A percentile compares a stretch with the other conserved stretches of the same genome.
Conservation (phyloP, 2,797 vertebrate genomes). For the Passerculus sandwichensis region DNA sequence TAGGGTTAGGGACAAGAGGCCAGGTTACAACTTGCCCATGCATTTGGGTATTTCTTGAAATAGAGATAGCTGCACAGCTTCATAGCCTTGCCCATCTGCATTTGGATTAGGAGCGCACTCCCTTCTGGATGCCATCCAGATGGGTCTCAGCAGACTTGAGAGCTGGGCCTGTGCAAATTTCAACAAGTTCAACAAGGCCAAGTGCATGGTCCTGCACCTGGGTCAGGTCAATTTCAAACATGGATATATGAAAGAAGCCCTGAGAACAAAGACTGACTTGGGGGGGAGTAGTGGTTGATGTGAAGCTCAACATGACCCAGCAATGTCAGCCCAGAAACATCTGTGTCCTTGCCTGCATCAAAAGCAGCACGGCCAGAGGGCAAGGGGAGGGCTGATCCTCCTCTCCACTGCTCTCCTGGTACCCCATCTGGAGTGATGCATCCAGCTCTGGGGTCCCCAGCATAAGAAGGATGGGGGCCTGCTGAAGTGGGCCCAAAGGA, state of each 20-base stretch:
- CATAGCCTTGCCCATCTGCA: neutral
- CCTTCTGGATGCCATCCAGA: neutral
- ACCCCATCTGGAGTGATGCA: neutral
- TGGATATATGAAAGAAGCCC: neutral
- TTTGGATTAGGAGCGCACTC: neutral
- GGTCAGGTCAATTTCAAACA: neutral
- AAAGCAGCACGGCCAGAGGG: neutral
- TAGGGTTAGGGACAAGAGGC: neutral
- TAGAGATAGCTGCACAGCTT: neutral
- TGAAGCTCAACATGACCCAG: neutral
- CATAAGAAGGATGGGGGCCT: neutral
- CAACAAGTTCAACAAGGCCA: neutral
- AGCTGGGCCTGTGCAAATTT: neutral
- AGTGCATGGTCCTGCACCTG: neutral
- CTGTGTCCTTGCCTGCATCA: neutral
- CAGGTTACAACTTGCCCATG: rapidly evolving
- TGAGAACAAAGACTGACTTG: neutral
- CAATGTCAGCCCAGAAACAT: neutral
- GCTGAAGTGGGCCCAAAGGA: neutral
- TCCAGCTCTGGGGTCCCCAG: neutral
- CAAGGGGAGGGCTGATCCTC: neutral
- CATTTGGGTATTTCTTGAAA: neutral
- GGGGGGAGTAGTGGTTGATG: neutral
- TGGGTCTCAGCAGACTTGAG: rapidly evolving
- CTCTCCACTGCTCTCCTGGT: neutral